Conservation (phyloP, 2,113 vertebrate genomes). For the Egretta garzetta region DNA sequence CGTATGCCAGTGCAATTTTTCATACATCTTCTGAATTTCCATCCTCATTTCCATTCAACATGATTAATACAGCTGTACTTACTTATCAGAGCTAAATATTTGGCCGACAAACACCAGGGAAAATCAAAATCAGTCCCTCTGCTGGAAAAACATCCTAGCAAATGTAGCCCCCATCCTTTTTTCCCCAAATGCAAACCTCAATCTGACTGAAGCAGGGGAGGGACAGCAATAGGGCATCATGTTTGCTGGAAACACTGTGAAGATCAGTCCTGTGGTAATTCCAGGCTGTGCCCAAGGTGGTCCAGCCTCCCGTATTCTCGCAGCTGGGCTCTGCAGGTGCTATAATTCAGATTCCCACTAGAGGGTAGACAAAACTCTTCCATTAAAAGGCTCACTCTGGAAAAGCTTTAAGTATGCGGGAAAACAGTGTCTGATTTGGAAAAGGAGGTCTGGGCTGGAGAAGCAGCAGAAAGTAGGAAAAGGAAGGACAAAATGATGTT, state of each 20-base stretch:
- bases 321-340: background rate
- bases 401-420: accelerated
- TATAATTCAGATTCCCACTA: constrained; percentile 52
- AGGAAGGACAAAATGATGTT: background rate
- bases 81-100: background rate
- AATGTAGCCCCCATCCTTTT: background rate
- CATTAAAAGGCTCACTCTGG: background rate
- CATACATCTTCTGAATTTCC: background rate
- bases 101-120: background rate
- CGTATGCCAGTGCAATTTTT: accelerated
- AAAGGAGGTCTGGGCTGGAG: background rate
- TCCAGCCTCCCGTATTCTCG: accelerated
- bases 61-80: background rate
- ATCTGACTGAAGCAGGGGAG: background rate
- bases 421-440: background rate
- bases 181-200: background rate
- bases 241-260: background rate
- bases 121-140: background rate
- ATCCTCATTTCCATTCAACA: background rate
- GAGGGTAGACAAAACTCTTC: constrained; percentile 65
- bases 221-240: accelerated
- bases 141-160: background rate
- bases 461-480: background rate
- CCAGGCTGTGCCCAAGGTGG: background rate
- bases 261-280: accelerated